Evolutionary conservation across 2,888 invertebrate genomes (phyloP).

Genomic region (Biston stratarius): DNA sequence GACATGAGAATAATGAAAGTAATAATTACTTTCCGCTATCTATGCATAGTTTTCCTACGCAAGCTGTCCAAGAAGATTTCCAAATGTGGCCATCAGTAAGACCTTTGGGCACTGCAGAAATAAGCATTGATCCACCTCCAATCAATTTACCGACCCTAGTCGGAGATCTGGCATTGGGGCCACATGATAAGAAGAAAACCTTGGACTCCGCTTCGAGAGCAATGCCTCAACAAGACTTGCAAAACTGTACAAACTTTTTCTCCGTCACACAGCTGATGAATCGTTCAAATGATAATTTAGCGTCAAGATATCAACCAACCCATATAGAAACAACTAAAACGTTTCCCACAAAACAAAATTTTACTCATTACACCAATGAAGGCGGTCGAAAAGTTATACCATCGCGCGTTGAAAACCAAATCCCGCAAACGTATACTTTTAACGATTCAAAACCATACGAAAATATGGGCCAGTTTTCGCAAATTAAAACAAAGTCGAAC

Average conservation of each 20-base stretch:
- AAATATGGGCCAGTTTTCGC: conserved; percentile 65
- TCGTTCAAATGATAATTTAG: conserved; percentile 72
- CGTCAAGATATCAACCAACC: conserved; percentile 68
- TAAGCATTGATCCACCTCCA: conserved; percentile 81
- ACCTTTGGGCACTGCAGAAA: conserved; percentile 78
- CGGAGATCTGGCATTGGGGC: conserved; percentile 79
- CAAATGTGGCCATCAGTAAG: conserved; percentile 79
- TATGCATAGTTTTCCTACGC: conserved; percentile 75
- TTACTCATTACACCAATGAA: conserved; percentile 65
- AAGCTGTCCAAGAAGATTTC: conserved; percentile 74
- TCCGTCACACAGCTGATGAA: conserved; percentile 83
- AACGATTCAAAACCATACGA: conserved; percentile 76
- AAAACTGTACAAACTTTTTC: conserved; percentile 78
- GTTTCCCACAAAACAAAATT: conserved; percentile 64
- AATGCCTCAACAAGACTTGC: conserved; percentile 66
- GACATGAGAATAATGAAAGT: conserved; percentile 68
- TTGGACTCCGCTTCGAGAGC: conserved; percentile 63
- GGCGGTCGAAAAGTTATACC: conserved; percentile 65
- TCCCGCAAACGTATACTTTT: conserved; percentile 71
- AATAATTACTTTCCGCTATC: conserved; percentile 76
- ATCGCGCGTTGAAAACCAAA: conserved; percentile 66
- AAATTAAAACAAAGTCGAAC: conserved; percentile 67
- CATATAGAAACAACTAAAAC: conserved; percentile 65
- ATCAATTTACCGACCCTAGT: conserved; percentile 80
- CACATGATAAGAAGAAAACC: conserved; percentile 79